phyloP scores from a whole-genome alignment of 2,888 invertebrate species.

The Eristalis tenax region DNA sequence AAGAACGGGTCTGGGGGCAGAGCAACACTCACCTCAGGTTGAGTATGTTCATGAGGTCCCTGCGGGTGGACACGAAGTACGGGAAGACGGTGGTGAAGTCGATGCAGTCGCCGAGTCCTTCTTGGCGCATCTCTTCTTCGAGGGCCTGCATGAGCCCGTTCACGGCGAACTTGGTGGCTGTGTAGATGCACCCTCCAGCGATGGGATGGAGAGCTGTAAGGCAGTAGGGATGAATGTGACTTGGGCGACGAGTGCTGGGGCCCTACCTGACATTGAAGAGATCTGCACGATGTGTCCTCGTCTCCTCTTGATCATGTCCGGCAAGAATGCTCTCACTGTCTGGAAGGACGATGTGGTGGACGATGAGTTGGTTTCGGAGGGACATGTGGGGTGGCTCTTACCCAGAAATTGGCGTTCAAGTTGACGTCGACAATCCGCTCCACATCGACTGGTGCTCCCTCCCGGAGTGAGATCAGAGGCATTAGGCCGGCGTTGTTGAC shows the following conservation, averaged over 20 bases:
- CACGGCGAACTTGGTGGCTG: constrained; percentile 77
- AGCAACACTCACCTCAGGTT: constrained; percentile 60
- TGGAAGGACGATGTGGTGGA: constrained; percentile 35
- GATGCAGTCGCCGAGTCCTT: constrained; percentile 61
- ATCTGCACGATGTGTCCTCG: constrained; percentile 76
- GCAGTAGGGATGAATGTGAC: neutral
- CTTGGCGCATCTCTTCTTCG: constrained; percentile 74
- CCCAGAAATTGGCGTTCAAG: constrained; percentile 76
- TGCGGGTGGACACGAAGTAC: constrained; percentile 76
- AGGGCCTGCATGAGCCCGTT: constrained; percentile 75
- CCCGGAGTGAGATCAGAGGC: constrained; percentile 73
- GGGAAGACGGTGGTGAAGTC: constrained; percentile 74
- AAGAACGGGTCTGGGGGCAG: neutral
- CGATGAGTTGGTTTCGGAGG: neutral
- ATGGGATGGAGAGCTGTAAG: constrained; percentile 62
- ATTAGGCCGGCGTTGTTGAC: constrained; percentile 79
- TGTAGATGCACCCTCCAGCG: constrained; percentile 72
- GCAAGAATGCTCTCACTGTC: constrained; percentile 76
- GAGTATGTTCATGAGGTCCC: constrained; percentile 71
- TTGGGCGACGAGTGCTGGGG: neutral
- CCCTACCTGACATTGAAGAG: constrained; percentile 75
- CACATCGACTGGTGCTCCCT: constrained; percentile 74
- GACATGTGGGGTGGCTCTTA: constrained; percentile 43
- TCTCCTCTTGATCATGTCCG: constrained; percentile 74
- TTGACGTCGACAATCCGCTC: constrained; percentile 76